A percentile compares a stretch with the other conserved stretches of the same genome.
Evolutionary conservation across 1,140 invertebrate species (phyloP).

Genomic region (Leptinotarsa lineolata): DNA sequence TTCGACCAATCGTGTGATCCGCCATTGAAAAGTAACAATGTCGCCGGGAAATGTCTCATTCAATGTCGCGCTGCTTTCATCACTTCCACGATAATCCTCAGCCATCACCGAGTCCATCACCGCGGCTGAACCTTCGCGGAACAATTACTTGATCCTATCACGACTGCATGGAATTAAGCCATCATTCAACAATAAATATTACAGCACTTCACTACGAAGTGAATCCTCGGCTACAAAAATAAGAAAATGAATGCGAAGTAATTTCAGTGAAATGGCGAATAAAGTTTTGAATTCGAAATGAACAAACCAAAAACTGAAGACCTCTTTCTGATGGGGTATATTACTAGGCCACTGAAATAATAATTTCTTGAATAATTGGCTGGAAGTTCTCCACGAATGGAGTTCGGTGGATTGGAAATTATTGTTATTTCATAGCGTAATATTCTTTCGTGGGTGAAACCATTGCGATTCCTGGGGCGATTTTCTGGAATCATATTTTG

Average conservation of each 20-base stretch:
- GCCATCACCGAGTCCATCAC: background rate
- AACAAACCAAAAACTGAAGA: background rate
- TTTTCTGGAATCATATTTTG: no score
- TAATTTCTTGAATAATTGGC: no score
- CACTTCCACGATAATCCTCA: background rate
- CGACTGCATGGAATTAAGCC: background rate
- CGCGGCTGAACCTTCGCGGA: background rate
- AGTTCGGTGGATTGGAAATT: no score
- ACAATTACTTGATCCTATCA: constrained; percentile 8
- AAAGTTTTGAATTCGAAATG: background rate
- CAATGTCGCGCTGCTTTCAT: background rate
- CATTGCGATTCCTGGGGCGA: no score
- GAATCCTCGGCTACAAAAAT: background rate
- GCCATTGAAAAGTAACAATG: no score
- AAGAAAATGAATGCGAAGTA: background rate
- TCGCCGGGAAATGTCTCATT: no score
- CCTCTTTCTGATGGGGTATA: background rate
- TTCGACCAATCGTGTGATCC: no score
- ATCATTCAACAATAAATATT: constrained; percentile 4
- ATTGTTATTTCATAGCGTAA: no score
- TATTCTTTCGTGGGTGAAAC: no score
- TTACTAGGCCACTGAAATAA: no score
- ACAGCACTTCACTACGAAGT: background rate
- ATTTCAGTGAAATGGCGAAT: background rate
- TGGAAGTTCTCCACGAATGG: no score